phyloP scores from a whole-genome alignment of 1,140 invertebrate species.

The Pseudachorutes palmiensis region DNA sequence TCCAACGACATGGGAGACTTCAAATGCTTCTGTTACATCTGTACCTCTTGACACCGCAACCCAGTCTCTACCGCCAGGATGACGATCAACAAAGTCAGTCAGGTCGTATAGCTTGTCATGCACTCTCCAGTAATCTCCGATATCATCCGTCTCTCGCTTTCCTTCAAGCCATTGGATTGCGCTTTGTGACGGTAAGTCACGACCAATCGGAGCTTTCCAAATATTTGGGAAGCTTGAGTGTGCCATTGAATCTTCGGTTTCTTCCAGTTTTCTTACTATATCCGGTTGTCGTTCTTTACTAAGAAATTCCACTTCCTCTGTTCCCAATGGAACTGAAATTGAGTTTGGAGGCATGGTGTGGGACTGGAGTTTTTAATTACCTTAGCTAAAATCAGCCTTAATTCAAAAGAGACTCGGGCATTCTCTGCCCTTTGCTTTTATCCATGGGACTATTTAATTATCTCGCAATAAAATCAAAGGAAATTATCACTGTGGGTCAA shows the following conservation, averaged over 20 bases:
- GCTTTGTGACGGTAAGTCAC: constrained; percentile 36
- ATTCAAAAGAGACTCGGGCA: too few species aligned
- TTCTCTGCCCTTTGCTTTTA: too few species aligned
- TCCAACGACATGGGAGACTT: constrained; percentile 38
- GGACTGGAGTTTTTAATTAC: too few species aligned
- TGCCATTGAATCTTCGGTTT: background rate
- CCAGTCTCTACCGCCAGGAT: constrained; percentile 41
- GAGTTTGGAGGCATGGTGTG: background rate
- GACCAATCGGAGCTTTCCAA: constrained; percentile 34
- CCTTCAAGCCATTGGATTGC: constrained; percentile 49
- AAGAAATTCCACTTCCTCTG: too few species aligned
- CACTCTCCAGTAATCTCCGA: constrained; percentile 39
- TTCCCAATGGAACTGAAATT: background rate
- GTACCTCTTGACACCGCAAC: constrained; percentile 37
- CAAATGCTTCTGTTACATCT: constrained; percentile 40
- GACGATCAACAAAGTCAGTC: constrained; percentile 36
- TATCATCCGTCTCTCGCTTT: constrained; percentile 35
- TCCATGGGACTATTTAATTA: too few species aligned
- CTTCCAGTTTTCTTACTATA: background rate
- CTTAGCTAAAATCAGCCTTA: too few species aligned
- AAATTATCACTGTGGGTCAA: too few species aligned
- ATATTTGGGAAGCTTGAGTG: constrained; percentile 25
- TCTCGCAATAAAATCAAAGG: too few species aligned
- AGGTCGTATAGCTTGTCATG: constrained; percentile 41
- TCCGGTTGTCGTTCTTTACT: too few species aligned